Base-by-base conservation (phyloP, 1,140 invertebrate species). In the Achatina immaculata region DNA sequence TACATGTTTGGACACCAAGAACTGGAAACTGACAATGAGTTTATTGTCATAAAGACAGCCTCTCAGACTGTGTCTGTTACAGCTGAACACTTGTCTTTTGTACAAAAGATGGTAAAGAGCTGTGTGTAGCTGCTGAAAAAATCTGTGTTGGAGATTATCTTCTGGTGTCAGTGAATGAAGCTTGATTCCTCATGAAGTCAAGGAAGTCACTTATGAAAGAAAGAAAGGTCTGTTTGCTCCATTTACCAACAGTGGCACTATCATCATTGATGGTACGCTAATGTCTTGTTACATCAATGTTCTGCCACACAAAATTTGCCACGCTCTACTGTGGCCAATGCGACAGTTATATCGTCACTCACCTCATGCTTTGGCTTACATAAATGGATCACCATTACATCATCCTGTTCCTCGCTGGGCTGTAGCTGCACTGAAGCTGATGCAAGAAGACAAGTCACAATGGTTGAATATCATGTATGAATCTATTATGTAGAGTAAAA, bases 1-100 rank as follows among this genome's bases (percentile, higher is more conserved):
- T 79, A 79, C 65, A 79, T 79, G 77, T 79, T 79, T 79, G 77
- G 77, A 24, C 77, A 79, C 28, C 11, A 48, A 34, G 77, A 79
- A 6, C 2, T 38, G 2, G 48, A 51, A 7, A 34, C 43, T 6
- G 14, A 14, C 24, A 34, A 14, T 31, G 42, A 71, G 4, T 79
- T 69, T 71, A 28, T 79, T 7, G 45, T 36, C 21, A 24, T 79
- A 43, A 31, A 48, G 55, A 68, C 66, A 40, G 42, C 28, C 42
- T 45, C 21, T 11, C 38, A 42, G 1, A 28, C 28, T 24, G 62
- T 71, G 3, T 79, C 4, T 62, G 48, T 79, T 19, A 69, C 62
- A 0, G 45, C 19, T 69, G 45, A 40, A 45, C 77, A 79, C 38
- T 69, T 48, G 66, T 79, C 19, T 79, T 48, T 43, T 79, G 77